Base-by-base conservation (phyloP, 2,888 invertebrate genomes). In the Patella caerulea region DNA sequence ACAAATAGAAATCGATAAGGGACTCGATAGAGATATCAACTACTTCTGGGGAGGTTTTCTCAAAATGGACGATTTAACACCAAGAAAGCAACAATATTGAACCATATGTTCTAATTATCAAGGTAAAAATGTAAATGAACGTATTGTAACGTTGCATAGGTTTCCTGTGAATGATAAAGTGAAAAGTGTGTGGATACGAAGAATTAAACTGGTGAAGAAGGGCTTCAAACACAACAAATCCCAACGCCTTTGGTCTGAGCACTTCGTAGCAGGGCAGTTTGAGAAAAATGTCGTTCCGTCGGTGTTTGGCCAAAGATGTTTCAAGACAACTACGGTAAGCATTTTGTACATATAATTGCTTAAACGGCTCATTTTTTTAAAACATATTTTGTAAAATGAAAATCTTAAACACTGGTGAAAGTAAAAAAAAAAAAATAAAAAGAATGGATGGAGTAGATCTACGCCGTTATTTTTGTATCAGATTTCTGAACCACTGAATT, bases 221-320 rank as follows among this genome's bases (percentile, higher is more conserved):
- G 19, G 59, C 59, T 15, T 59, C 59, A 59, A 19, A 59, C 19
- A 59, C 59, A 59, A 59, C 59, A 59, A 24, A 24, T 24, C 24
- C 24, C 24, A 24, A 24, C 17, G 59, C 14, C 59, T 59, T 19
- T 59, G 59, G 9, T 59, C 59, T 59, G 59, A 59, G 59, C 59
- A 59, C 59, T 59, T 59, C 59, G 65, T 65, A n/a, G 65, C n/a
- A 1, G 65, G 65, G 9, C n/a, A 65, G n/a, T 65, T 65, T 65
- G 65, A 65, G 65, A 65, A 65, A 19, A 65, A 65, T 65, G 19
- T 65, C 12, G 65, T 65, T 65, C 65, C 65, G 19, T 65, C 65
- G 5, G 17, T 65, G 19, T 65, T 65, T 65, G 65, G 65, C 65
- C n/a, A 19, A 65, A 65, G 65, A 65, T 15, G 65, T 65, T 65